A percentile compares a stretch with the other conserved stretches of the same genome.
phyloP scores from a whole-genome alignment of 2,888 invertebrate species.

The Mimachlamys varia region DNA sequence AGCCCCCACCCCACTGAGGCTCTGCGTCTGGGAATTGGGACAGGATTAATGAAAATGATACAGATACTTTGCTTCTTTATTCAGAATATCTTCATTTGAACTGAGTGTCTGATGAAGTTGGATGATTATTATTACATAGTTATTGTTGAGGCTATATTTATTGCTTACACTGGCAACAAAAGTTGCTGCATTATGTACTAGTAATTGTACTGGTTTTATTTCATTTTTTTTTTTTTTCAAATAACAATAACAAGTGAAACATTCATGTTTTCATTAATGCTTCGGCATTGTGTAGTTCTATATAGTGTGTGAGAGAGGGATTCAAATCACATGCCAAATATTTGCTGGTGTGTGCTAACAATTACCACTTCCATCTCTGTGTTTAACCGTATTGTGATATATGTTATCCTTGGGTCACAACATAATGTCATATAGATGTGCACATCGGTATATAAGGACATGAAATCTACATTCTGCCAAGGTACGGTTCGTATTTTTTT shows the following conservation, averaged over 20 bases:
- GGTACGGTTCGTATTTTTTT: background rate
- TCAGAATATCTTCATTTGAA: conserved; percentile 30
- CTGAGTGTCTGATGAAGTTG: conserved; percentile 23
- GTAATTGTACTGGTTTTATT: conserved; percentile 15
- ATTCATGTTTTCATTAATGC: background rate
- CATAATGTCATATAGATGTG: conserved; percentile 20
- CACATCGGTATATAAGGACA: background rate
- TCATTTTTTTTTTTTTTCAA: background rate
- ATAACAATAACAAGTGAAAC: background rate
- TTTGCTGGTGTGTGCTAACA: conserved; percentile 8
- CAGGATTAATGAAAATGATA: conserved; percentile 42
- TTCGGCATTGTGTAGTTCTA: background rate
- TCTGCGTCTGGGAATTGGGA: background rate
- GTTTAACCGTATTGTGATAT: conserved; percentile 17
- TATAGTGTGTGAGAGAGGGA: conserved; percentile 1
- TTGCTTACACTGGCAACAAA: conserved; percentile 10
- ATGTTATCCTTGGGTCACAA: conserved; percentile 2
- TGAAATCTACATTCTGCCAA: background rate
- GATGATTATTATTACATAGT: conserved; percentile 28
- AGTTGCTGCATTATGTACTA: conserved; percentile 31
- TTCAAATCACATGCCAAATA: conserved; percentile 27
- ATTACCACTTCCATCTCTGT: conserved; percentile 4
- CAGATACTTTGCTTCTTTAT: conserved; percentile 36
- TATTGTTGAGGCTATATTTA: conserved; percentile 36
- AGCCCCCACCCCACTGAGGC: conserved; percentile 75